phyloP scores from a whole-genome alignment of 2,113 vertebrate species.

The Toxostoma redivivum region DNA sequence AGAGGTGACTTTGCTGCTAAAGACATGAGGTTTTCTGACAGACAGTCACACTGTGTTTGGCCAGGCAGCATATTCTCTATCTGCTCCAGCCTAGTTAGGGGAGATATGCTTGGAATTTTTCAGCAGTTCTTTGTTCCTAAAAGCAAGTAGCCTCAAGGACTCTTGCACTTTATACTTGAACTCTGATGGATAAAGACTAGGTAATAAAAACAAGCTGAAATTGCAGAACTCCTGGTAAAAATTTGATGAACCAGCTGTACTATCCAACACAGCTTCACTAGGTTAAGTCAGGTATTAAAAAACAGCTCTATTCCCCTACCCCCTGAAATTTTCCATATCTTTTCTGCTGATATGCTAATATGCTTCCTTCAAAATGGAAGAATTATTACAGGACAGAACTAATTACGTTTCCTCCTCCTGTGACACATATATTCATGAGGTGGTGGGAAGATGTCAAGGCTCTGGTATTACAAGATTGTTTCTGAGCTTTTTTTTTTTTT shows the following conservation, averaged over 20 bases:
- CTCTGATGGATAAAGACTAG: background rate
- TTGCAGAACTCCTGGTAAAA: slow-evolving; percentile 18
- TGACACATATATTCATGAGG: background rate
- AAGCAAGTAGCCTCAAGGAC: slow-evolving; percentile 14
- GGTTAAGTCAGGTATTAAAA: background rate
- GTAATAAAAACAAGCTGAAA: slow-evolving; percentile 16
- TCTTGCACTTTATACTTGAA: background rate
- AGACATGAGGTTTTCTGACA: slow-evolving; percentile 11
- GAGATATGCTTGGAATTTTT: slow-evolving; percentile 16
- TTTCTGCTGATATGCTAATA: background rate
- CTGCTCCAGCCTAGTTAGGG: background rate
- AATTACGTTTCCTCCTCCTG: background rate
- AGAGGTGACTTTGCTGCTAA: background rate
- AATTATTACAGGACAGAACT: background rate
- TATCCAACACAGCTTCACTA: background rate
- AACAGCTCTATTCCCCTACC: background rate
- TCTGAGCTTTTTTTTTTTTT: background rate
- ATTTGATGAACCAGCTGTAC: slow-evolving; percentile 5
- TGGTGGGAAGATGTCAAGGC: background rate
- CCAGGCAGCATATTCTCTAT: background rate
- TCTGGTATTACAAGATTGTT: background rate
- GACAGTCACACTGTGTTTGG: slow-evolving; percentile 8
- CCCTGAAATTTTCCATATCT: background rate
- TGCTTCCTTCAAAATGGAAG: background rate
- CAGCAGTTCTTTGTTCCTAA: slow-evolving; percentile 23